Evolutionary conservation across 2,888 invertebrate species (phyloP).

Genomic region (Thecocarcelia acutangulata): DNA sequence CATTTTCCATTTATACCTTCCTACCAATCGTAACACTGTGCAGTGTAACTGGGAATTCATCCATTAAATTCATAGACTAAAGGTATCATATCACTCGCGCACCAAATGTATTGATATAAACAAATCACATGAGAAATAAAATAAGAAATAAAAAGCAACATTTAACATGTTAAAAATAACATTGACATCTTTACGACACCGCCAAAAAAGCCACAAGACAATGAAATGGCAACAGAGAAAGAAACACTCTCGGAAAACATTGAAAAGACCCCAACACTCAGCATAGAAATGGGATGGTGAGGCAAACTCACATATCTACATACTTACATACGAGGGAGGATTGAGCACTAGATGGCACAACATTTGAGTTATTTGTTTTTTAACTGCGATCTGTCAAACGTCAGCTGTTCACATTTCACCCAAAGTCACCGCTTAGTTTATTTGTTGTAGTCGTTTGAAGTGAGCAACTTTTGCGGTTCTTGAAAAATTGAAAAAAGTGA

Average conservation of each 20-base stretch:
- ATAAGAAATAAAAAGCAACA: constrained; percentile 47
- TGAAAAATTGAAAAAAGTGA: too few species aligned
- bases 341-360: too few species aligned
- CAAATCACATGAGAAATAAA: constrained; percentile 54
- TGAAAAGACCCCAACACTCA: constrained; percentile 14
- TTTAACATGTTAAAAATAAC: constrained; percentile 67
- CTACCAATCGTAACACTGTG: constrained; percentile 41
- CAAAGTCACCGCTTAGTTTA: too few species aligned
- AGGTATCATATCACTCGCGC: constrained; percentile 61
- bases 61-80: constrained; percentile 59
- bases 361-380: too few species aligned
- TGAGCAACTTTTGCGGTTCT: too few species aligned
- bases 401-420: too few species aligned
- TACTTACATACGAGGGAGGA: too few species aligned
- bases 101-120: constrained; percentile 53
- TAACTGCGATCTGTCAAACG: too few species aligned
- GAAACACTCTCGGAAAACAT: constrained; percentile 13
- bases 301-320: constrained; percentile 18
- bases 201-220: constrained; percentile 62
- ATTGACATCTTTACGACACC: constrained; percentile 70
- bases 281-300: constrained; percentile 36
- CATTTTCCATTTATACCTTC: not conserved
- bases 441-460: too few species aligned
- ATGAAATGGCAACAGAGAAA: constrained; percentile 50
- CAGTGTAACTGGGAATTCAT: constrained; percentile 46